Evolutionary conservation across 35 echinoderm and acorn worm species (phyloP).

Genomic region (Hemicentrotus pulcherrimus): DNA sequence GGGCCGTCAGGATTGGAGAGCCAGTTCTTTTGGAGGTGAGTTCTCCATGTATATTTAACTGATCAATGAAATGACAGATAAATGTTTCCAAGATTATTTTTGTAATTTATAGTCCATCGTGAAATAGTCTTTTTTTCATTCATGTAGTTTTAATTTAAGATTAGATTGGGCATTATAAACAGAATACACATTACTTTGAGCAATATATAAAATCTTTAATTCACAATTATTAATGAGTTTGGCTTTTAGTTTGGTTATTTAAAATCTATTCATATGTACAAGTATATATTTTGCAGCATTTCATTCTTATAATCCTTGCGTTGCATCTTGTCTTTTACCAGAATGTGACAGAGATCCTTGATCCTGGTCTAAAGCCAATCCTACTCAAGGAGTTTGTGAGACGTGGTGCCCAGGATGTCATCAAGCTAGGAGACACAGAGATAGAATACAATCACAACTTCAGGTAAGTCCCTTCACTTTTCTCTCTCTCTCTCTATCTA

Average conservation of each 20-base stretch:
- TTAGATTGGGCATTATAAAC: too few relatives aligned
- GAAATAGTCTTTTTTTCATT: too few relatives aligned
- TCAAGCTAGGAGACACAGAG: slow-evolving; percentile 90
- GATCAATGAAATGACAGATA: not conserved
- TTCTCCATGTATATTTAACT: not conserved
- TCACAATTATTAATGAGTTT: too few relatives aligned
- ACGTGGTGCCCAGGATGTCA: slow-evolving; percentile 91
- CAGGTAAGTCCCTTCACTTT: slow-evolving; percentile 55
- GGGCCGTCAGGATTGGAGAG: slow-evolving; percentile 90
- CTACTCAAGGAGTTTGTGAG: slow-evolving; percentile 70
- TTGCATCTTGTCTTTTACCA: slow-evolving; percentile 23
- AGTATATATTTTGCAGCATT: too few relatives aligned
- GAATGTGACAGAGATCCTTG: slow-evolving; percentile 93
- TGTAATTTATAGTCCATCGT: too few relatives aligned
- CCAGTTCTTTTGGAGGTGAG: slow-evolving; percentile 86
- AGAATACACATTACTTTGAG: too few relatives aligned
- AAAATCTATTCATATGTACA: too few relatives aligned
- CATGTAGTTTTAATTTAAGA: too few relatives aligned
- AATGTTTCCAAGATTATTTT: not conserved
- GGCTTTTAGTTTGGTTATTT: too few relatives aligned
- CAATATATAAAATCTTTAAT: too few relatives aligned
- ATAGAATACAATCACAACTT: slow-evolving; percentile 96
- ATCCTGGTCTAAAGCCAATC: slow-evolving; percentile 87
- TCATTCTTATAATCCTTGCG: too few relatives aligned
- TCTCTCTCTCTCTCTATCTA: too few relatives aligned